These are phyloP conservation scores for Paralinhomoeus sp. DNA, from an alignment of 2,888 invertebrate species.

Conservation along the genomic window DNA sequence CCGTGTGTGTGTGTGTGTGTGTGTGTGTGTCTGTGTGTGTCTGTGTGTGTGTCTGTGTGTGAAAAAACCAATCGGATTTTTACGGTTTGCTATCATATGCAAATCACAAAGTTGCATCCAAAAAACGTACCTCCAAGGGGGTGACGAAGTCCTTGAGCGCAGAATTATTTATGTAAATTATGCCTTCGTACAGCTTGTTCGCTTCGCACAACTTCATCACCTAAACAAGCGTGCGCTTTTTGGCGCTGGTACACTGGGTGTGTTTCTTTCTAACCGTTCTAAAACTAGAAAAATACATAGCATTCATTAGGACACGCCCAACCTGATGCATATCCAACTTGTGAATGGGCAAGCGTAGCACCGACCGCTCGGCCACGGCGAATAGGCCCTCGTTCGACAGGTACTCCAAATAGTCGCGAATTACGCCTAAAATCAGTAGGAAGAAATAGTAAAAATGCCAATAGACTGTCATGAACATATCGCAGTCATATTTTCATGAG, in stretches of 20 bases:
- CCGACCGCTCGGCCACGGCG: slow-evolving; percentile 43
- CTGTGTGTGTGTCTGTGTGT: too few species aligned
- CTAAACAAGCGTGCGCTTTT: slow-evolving; percentile 13
- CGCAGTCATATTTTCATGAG: too few species aligned
- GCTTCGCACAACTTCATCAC: slow-evolving; percentile 38
- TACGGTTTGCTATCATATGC: too few species aligned
- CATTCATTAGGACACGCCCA: neutral
- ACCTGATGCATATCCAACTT: slow-evolving; percentile 54
- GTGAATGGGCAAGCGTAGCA: slow-evolving; percentile 47
- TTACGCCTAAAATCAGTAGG: too few species aligned
- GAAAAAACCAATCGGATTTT: too few species aligned
- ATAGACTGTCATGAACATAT: too few species aligned
- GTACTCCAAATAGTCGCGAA: slow-evolving; percentile 47
- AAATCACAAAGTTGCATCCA: too few species aligned
- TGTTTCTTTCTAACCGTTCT: neutral
- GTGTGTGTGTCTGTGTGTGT: too few species aligned
- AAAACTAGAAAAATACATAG: neutral
- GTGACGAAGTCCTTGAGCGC: slow-evolving; percentile 50
- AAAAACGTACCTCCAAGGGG: slow-evolving; percentile 39
- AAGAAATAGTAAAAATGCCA: too few species aligned
- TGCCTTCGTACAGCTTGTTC: slow-evolving; percentile 43
- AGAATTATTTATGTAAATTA: slow-evolving; percentile 50
- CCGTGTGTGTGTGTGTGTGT: too few species aligned
- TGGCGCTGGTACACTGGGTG: neutral
- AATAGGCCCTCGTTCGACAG: slow-evolving; percentile 41